A percentile compares a stretch with the other conserved stretches of the same genome.
phyloP scores from a whole-genome alignment of 2,113 vertebrate genomes.

The Carlito syrichta region DNA sequence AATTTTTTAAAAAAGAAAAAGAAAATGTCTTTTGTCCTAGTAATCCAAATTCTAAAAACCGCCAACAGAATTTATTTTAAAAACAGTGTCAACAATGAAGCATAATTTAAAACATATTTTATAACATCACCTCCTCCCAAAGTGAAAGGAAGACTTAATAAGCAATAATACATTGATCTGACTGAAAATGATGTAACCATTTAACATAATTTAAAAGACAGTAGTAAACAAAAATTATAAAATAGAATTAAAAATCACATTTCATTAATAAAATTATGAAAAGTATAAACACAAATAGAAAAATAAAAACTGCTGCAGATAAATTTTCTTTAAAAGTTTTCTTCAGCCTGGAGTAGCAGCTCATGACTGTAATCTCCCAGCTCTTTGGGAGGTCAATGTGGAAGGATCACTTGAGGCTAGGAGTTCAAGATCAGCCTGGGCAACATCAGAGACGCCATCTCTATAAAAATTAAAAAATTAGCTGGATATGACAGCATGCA shows the following conservation, averaged over 20 bases:
- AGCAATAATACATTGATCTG: not conserved
- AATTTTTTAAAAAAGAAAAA: no score
- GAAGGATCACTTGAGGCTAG: no score
- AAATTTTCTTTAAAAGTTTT: constrained; percentile 3
- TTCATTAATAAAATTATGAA: not conserved
- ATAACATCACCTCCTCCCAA: not conserved
- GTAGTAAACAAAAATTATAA: not conserved
- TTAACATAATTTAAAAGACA: constrained; percentile 5
- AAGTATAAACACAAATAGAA: not conserved
- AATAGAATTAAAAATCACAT: not conserved
- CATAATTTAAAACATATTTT: constrained; percentile 24
- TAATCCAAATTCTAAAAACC: constrained; percentile 26
- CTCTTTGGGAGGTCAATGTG: no score
- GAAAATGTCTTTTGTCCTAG: not conserved
- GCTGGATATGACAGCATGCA: no score
- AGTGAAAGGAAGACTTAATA: not conserved
- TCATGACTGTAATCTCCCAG: no score
- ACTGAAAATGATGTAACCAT: not conserved
- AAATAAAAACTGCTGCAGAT: not conserved
- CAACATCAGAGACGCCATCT: no score
- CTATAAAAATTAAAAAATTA: no score
- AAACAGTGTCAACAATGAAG: not conserved
- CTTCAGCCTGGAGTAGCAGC: no score
- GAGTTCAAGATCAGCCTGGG: no score
- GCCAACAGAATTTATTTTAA: not conserved